Evolutionary conservation across 2,888 invertebrate species (phyloP), one percentile per base, ranked within the genome.

Genomic region (Theodoxus fluviatilis): DNA sequence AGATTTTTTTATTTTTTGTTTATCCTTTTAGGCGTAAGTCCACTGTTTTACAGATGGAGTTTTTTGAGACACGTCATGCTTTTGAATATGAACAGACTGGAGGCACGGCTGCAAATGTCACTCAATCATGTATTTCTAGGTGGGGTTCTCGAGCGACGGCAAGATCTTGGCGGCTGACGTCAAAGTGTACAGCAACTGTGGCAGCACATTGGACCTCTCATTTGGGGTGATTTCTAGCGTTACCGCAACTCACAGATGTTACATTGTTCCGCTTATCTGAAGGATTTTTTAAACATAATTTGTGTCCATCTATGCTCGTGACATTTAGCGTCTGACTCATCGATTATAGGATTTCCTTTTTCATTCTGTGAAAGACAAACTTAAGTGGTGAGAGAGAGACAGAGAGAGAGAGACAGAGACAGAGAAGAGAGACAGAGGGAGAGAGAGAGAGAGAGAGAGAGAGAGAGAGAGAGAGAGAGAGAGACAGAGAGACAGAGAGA

Each of bases 81-180:
- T n/a, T n/a, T n/a, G n/a, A n/a, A n/a, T n/a, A n/a, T n/a, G n/a
- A n/a, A n/a, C n/a, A n/a, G n/a, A n/a, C n/a, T n/a, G n/a, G n/a
- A n/a, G n/a, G n/a, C n/a, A n/a, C n/a, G n/a, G n/a, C n/a, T n/a
- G n/a, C n/a, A n/a, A n/a, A n/a, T n/a, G n/a, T n/a, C 55, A 22
- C 22, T 22, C 9, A 7, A 9, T 33, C 22, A 18, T n/a, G 40
- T 47, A 6, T 15, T 61, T 69, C 47, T 63, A 82, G 81, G 91
- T 92, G 68, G 78, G 79, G 12, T 93, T 93, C 79, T 92, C 91
- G 47, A 90, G 91, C 7, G 75, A 78, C 49, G 82, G 81, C 4
- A 73, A 71, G 31, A 74, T 82, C 18, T 71, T 75, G 47, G 78
- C 80, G 7, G 37, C 79, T 4, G 75, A 81, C 6, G 9, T 77